These are phyloP conservation scores for Triops cancriformis DNA, from an alignment of 1,140 invertebrate species.

Conservation along the genomic window DNA sequence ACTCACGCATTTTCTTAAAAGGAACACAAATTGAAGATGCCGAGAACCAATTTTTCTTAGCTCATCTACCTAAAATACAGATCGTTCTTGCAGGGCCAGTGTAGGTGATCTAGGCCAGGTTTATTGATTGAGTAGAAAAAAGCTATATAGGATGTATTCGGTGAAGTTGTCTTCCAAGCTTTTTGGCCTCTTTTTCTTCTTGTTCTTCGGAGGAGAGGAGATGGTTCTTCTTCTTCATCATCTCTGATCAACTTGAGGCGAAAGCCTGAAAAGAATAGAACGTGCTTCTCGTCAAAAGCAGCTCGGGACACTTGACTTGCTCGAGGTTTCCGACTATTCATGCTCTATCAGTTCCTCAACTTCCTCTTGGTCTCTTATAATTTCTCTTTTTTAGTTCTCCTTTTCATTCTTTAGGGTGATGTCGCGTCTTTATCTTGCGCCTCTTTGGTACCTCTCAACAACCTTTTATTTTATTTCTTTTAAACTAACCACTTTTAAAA, in stretches of 20 bases:
- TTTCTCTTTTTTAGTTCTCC: not conserved
- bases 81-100: not conserved
- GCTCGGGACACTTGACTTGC: conserved; percentile 7
- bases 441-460: not conserved
- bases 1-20: not conserved
- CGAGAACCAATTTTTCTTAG: not conserved
- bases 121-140: not conserved
- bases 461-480: not conserved
- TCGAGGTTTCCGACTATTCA: conserved; percentile 9
- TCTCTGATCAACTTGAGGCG: not conserved
- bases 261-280: conserved; percentile 14
- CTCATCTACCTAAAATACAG: not conserved
- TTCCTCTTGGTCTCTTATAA: conserved; percentile 3
- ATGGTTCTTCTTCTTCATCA: not conserved
- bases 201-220: not conserved
- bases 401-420: not conserved
- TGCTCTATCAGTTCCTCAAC: conserved; percentile 13
- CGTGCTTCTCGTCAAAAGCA: conserved; percentile 12
- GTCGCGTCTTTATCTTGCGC: not conserved
- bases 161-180: not conserved
- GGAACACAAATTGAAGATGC: not conserved
- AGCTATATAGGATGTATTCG: not conserved
- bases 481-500: not conserved
- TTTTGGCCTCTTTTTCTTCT: not conserved
- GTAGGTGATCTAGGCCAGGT: not conserved